These are phyloP conservation scores for Hozukius guyotensis DNA, from an alignment of 2,797 vertebrate genomes.

Conservation along the genomic window DNA sequence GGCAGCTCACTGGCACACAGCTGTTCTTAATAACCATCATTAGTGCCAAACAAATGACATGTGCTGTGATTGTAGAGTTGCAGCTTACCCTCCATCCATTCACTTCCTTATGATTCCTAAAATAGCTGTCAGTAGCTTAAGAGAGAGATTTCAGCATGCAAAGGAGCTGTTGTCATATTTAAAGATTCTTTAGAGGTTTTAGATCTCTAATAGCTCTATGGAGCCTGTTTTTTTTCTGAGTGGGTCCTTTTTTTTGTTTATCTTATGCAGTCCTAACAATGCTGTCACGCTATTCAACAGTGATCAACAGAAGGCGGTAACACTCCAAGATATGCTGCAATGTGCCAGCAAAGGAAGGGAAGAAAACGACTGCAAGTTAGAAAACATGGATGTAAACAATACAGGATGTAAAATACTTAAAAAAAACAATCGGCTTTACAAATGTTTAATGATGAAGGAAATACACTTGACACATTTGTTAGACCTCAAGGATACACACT, in stretches of 20 bases:
- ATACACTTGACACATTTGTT: not conserved
- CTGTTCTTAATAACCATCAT: slow-evolving; percentile 80
- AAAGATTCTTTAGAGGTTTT: not conserved
- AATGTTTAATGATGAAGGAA: not conserved
- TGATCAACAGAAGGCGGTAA: not conserved
- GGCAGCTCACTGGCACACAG: slow-evolving; percentile 67
- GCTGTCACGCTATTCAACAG: not conserved
- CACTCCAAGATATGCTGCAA: not conserved
- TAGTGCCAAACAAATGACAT: slow-evolving; percentile 67
- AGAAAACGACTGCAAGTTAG: not conserved
- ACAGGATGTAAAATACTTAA: not conserved
- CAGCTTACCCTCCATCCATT: slow-evolving; percentile 43
- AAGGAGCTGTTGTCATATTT: slow-evolving; percentile 9
- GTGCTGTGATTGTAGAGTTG: slow-evolving; percentile 46
- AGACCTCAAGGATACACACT: not conserved
- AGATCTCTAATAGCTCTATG: not conserved
- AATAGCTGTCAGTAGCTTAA: slow-evolving; percentile 17
- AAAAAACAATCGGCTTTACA: not conserved
- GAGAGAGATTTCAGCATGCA: not conserved
- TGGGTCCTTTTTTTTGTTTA: not conserved
- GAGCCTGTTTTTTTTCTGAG: not conserved
- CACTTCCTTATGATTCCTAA: slow-evolving; percentile 48
- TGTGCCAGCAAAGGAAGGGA: not conserved
- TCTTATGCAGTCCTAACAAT: not conserved
- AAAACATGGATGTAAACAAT: not conserved